Conservation (phyloP, 2,888 invertebrate species). For the Thera britannica region DNA sequence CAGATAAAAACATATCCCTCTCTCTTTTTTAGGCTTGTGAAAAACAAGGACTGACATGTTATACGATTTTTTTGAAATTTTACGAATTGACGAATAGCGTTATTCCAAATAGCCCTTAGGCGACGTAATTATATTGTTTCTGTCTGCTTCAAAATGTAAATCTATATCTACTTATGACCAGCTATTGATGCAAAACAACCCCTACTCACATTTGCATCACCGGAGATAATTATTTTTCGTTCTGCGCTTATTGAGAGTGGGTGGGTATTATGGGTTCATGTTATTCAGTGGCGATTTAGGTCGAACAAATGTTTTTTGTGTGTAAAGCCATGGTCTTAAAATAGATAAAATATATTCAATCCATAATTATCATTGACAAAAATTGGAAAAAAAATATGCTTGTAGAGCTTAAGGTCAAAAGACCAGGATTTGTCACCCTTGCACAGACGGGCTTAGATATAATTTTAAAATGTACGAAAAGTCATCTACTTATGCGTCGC, state of each 20-base stretch:
- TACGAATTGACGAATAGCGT: no score
- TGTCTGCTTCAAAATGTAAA: background rate
- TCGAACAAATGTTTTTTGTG: background rate
- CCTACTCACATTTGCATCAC: slow-evolving; percentile 46
- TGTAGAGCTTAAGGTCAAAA: slow-evolving; percentile 1
- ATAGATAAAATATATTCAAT: no score
- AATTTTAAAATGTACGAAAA: slow-evolving; percentile 48
- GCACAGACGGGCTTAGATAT: slow-evolving; percentile 43
- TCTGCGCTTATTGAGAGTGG: slow-evolving; percentile 51
- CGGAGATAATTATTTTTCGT: slow-evolving; percentile 69
- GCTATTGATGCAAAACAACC: slow-evolving; percentile 22
- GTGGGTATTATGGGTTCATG: slow-evolving; percentile 21
- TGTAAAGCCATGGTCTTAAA: no score
- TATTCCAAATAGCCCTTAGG: no score
- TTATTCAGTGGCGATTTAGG: background rate
- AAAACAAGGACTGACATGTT: no score
- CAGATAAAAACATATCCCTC: no score
- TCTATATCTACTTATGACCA: background rate
- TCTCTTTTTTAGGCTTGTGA: no score
- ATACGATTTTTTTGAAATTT: no score
- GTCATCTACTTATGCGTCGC: slow-evolving; percentile 58
- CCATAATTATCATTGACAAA: no score
- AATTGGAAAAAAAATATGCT: no score
- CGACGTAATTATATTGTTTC: no score
- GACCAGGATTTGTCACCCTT: slow-evolving; percentile 1